Evolutionary conservation across 2,888 invertebrate species (phyloP), one percentile per base, ranked within the genome.

Genomic region (Cactoblastis cactorum): DNA sequence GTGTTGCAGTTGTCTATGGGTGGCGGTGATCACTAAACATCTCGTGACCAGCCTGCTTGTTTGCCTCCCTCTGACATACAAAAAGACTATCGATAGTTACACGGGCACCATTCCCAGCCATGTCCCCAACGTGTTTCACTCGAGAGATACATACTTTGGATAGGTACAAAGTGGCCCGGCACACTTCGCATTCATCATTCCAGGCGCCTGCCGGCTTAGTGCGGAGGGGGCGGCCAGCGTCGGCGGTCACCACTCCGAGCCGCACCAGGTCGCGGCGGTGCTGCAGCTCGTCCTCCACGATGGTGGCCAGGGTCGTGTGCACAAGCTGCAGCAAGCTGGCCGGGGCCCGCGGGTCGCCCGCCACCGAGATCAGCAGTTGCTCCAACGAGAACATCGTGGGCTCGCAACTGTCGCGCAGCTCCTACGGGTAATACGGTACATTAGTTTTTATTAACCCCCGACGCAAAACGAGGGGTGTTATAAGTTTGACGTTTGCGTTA

Each of bases 321-420:
- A 94, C 92, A 75, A 92, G 92, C 50, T 91, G 91, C 49, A 96
- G 80, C 9, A 94, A 91, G 51, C 92, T 92, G 14, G 91, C 77
- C 15, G 92, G 91, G 1, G 93, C 91, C 33, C 93, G 88, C 4
- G 90, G 76, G 77, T 96, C 96, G 33, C 91, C 91, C 1, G 94
- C 94, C 56, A 97, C 92, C 35, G 93, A 93, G 57, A 96, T 91
- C 9, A 98, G 78, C 34, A 98, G 80, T 63, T 95, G 93, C 68
- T 97, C 96, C 61, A 97, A 86, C 0, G 97, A 95, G 79, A 98
- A 97, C 91, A 96, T 95, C 0, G 96, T 95, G 6, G 97, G 96
- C 78, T 98, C 97, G 74, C 95, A 94, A 70, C 95, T 97, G 34
- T 93, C 92, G 53, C 93, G 92, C 53, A 97, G 91, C 65, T 95